These are phyloP conservation scores for Galagoides demidoff DNA, from an alignment of 2,797 vertebrate species.

Conservation along the genomic window DNA sequence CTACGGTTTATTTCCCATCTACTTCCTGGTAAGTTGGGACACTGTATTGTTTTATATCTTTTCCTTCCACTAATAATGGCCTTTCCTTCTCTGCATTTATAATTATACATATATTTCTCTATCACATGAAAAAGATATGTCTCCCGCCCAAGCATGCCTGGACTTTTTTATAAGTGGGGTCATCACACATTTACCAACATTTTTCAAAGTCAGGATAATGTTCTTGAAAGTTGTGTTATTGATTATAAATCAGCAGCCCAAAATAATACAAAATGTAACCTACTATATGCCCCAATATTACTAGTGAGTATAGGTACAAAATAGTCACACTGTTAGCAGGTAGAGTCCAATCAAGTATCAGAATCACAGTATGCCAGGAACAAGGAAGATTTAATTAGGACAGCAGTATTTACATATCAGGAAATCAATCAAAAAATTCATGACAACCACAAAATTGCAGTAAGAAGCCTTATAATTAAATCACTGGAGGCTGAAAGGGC, in stretches of 20 bases:
- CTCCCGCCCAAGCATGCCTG: background rate
- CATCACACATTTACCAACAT: too few relatives aligned
- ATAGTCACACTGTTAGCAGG: background rate
- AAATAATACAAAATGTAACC: background rate
- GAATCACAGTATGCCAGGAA: background rate
- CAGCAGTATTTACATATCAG: background rate
- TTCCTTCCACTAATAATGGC: background rate
- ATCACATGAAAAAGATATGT: background rate
- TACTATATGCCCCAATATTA: background rate
- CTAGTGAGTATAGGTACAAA: background rate
- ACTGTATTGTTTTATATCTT: background rate
- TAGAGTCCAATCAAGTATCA: background rate
- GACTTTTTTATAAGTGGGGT: background rate
- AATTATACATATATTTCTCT: background rate
- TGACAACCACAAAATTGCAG: background rate
- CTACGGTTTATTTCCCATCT: background rate
- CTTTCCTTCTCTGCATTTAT: background rate
- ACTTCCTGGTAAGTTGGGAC: background rate
- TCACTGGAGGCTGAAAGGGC: background rate
- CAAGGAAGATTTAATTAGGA: background rate
- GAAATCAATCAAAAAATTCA: background rate
- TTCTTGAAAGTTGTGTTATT: background rate
- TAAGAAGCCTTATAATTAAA: background rate
- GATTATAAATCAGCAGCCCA: background rate
- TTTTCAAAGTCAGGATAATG: background rate